Percentiles rank a stretch among this genome's conserved stretches.
These are phyloP conservation scores for Dromaius novaehollandiae DNA, from an alignment of 2,113 vertebrate genomes.

Conservation along the genomic window DNA sequence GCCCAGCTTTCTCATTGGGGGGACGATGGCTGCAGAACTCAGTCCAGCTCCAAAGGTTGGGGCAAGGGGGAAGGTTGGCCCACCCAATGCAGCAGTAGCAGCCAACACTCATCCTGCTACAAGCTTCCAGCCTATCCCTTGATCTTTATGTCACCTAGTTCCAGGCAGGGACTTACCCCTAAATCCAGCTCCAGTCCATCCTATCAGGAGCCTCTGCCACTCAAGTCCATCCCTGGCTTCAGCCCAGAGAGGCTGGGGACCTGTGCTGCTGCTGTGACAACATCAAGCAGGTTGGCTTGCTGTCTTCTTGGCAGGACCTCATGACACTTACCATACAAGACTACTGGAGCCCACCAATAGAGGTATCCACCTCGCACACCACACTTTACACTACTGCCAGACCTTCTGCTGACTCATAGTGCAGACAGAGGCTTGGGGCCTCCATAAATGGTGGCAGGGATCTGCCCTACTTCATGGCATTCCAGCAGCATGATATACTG, in stretches of 20 bases:
- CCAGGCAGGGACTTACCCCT: not conserved
- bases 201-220: not conserved
- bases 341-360: fast-evolving
- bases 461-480: not conserved
- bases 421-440: not conserved
- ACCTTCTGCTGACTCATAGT: not conserved
- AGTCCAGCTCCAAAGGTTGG: not conserved
- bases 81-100: fast-evolving
- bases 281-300: not conserved
- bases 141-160: not conserved
- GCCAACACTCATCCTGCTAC: not conserved
- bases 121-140: not conserved
- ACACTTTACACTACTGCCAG: not conserved
- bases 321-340: not conserved
- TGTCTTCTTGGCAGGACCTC: not conserved
- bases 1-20: not conserved
- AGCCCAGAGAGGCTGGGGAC: not conserved
- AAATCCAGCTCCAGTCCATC: not conserved
- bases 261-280: not conserved
- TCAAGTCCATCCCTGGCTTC: not conserved
- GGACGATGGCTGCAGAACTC: not conserved
- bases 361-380: not conserved
- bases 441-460: not conserved
- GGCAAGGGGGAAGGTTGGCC: not conserved
- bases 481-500: not conserved